Evolutionary conservation across 1,140 invertebrate genomes (phyloP).

Genomic region (Agrypnia vestita): DNA sequence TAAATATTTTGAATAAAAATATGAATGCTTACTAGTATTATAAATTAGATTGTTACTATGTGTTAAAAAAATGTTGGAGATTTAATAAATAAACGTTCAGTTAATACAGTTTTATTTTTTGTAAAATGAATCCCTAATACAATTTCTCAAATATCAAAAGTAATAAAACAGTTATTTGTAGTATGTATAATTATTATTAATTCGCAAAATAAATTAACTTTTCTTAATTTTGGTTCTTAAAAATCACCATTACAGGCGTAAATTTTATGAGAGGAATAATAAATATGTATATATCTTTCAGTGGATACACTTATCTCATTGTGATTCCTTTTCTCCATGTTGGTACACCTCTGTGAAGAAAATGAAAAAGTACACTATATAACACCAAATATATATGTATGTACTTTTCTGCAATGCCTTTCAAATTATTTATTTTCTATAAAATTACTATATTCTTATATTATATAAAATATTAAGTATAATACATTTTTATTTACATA

Average conservation of each 20-base stretch:
- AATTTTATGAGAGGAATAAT: too few species aligned
- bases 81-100: slow-evolving; percentile 29
- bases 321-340: slow-evolving; percentile 52
- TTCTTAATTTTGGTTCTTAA: too few species aligned
- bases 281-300: too few species aligned
- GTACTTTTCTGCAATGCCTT: too few species aligned
- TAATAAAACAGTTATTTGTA: too few species aligned
- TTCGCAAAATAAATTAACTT: too few species aligned
- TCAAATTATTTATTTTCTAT: too few species aligned
- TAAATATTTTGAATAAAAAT: slow-evolving; percentile 9
- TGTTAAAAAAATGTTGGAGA: slow-evolving; percentile 31
- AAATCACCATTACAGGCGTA: too few species aligned
- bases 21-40: slow-evolving; percentile 29
- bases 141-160: neutral
- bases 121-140: neutral
- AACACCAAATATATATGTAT: too few species aligned
- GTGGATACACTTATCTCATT: slow-evolving; percentile 25
- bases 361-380: neutral
- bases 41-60: slow-evolving; percentile 39
- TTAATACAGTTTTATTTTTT: slow-evolving; percentile 7
- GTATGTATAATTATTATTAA: too few species aligned
- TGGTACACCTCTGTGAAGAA: slow-evolving; percentile 51
- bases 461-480: slow-evolving; percentile 4
- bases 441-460: neutral
- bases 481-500: too few species aligned